phyloP scores from a whole-genome alignment of 2,113 vertebrate genomes.

The Poicephalus meyeri region DNA sequence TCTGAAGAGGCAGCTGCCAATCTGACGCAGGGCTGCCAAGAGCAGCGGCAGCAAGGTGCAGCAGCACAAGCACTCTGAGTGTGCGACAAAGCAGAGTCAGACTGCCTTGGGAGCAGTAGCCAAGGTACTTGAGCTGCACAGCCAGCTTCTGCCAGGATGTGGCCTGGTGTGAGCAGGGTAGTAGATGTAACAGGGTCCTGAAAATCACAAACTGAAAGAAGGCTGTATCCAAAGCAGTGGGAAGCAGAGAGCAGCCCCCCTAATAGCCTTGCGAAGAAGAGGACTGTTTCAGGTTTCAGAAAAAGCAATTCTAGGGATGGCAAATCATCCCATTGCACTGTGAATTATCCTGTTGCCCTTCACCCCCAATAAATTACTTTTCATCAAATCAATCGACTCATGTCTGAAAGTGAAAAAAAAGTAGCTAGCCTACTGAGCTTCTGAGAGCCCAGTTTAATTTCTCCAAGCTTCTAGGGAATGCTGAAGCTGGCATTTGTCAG shows the following conservation, averaged over 20 bases:
- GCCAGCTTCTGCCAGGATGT: background rate
- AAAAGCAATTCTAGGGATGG: slow-evolving; percentile 48
- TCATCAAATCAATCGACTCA: background rate
- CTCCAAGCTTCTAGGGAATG: background rate
- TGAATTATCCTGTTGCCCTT: background rate
- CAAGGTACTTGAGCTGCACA: background rate
- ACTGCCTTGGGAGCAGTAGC: background rate
- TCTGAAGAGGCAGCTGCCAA: background rate
- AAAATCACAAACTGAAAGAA: background rate
- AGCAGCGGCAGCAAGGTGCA: rapidly evolving
- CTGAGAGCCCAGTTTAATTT: background rate
- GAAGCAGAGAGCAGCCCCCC: background rate
- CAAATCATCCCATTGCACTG: slow-evolving; percentile 12
- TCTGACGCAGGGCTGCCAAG: background rate
- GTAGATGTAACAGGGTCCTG: background rate
- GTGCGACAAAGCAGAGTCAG: background rate
- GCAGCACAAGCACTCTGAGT: rapidly evolving
- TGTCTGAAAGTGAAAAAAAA: background rate
- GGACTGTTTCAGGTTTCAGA: background rate
- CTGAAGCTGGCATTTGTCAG: background rate
- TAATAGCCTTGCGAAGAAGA: background rate
- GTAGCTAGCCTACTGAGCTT: background rate
- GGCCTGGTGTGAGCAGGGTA: rapidly evolving
- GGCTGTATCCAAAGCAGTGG: background rate
- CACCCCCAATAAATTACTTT: background rate